A percentile compares a stretch with the other conserved stretches of the same genome.
phyloP scores from a whole-genome alignment of 2,888 invertebrate genomes.

The Polia nebulosa region DNA sequence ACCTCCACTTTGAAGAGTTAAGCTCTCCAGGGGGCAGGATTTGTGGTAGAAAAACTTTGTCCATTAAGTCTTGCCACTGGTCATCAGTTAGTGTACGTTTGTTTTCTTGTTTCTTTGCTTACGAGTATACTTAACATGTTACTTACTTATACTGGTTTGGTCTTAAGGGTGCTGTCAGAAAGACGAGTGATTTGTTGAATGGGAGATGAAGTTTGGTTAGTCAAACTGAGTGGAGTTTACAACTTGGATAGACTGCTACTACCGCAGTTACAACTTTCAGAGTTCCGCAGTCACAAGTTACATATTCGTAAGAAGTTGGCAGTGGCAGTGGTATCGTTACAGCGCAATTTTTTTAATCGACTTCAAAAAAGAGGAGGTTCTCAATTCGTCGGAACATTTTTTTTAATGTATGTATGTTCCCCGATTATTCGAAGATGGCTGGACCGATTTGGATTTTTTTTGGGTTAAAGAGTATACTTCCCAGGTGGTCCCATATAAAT shows the following conservation, averaged over 20 bases:
- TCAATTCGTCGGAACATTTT: too few species aligned
- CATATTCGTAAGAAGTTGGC: too few species aligned
- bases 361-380: too few species aligned
- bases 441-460: too few species aligned
- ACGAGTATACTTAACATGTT: slow-evolving; percentile 39
- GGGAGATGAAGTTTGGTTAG: not conserved
- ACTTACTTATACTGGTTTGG: slow-evolving; percentile 29
- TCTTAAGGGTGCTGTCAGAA: slow-evolving; percentile 8
- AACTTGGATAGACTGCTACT: slow-evolving; percentile 1
- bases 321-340: too few species aligned
- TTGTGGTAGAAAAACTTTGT: slow-evolving; percentile 85
- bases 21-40: slow-evolving; percentile 74
- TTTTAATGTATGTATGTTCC: too few species aligned
- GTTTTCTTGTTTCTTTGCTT: slow-evolving; percentile 62
- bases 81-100: slow-evolving; percentile 71
- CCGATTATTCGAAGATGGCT: too few species aligned
- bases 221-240: not conserved
- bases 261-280: not conserved
- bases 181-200: slow-evolving; percentile 15
- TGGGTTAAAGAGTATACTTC: too few species aligned
- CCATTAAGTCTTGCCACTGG: slow-evolving; percentile 80
- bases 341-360: too few species aligned
- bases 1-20: slow-evolving; percentile 66
- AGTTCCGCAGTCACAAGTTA: too few species aligned
- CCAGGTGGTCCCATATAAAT: too few species aligned